Evolutionary conservation across 2,113 vertebrate species (phyloP).

Genomic region (Oophaga pumilio): DNA sequence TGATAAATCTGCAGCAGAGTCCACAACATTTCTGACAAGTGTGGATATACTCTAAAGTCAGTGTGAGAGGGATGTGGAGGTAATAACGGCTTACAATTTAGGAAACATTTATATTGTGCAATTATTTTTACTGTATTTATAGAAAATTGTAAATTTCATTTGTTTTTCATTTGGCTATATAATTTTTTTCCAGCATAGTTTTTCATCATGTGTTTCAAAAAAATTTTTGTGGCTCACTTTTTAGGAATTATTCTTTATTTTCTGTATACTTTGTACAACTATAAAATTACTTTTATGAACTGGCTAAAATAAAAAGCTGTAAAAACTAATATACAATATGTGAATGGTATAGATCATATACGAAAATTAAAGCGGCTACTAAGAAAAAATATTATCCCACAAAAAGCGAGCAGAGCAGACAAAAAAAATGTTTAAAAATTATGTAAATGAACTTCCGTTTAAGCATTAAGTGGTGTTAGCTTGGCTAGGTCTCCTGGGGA

Average conservation of each 20-base stretch:
- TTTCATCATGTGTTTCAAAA: too few species aligned
- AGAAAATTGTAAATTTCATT: too few species aligned
- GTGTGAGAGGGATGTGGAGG: too few species aligned
- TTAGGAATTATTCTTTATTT: neutral
- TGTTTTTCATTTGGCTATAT: too few species aligned
- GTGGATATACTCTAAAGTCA: too few species aligned
- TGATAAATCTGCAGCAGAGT: too few species aligned
- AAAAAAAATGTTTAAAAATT: neutral
- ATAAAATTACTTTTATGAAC: neutral
- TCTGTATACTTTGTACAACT: neutral
- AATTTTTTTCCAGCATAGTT: too few species aligned
- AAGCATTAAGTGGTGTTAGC: constrained; percentile 28
- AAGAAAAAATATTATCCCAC: neutral
- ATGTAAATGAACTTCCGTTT: constrained; percentile 34
- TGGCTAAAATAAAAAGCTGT: neutral
- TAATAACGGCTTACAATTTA: too few species aligned
- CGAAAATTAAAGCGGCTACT: neutral
- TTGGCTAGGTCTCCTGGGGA: constrained; percentile 24
- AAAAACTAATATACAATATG: neutral
- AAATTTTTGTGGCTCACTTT: neutral
- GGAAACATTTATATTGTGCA: too few species aligned
- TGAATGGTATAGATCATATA: neutral
- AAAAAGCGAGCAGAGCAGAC: neutral
- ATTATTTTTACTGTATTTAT: too few species aligned
- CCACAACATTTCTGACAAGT: too few species aligned